Base-by-base conservation (phyloP, 2,113 vertebrate genomes). In the Scartelaos histophorus region DNA sequence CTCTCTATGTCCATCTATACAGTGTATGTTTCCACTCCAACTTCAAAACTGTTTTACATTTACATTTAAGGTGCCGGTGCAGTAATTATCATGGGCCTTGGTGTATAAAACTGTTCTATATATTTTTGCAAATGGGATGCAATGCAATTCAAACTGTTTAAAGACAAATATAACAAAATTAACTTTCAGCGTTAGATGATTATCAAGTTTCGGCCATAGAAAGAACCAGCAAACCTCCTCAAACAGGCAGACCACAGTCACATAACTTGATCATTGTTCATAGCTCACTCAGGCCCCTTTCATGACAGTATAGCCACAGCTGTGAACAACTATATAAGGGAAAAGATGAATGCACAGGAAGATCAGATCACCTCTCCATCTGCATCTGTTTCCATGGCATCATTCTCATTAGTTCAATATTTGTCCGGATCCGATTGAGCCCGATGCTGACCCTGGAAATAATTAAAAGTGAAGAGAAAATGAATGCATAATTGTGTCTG, bases 391-490 rank as follows among this genome's bases (percentile, higher is more conserved):
- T 66, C 80, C 72, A 73, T 78, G 72, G 74, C 25, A 60, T 71
- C 73, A 3, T 0, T 24, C 22, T 1, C 60, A 49, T 75, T 71
- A 66, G 66, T 58, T 76, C 22, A 38, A 0, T 35, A 0, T 76
- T 58, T 74, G 46, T 61, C 58, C 25, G 10, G 65, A 80, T 70
- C 45, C 13, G 29, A 74, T 70, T 2, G 7, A 82, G 71, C 9
- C 29, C 64, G 21, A 16, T 38, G 53, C 13, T 53, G 61, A 84
- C 53, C 73, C 64, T 74, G 71, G 70, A 76, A 82, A 82, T 75
- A 67, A 88, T 78, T 74, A 78, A 80, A 79, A 72, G 35, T 21
- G 21, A 24, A 54, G 35, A 79, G 57, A 60, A 73, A 76, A 69
- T 66, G 13, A 71, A 80, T 69, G 24, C 56, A 61, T 80, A 69